A percentile compares a stretch with the other conserved stretches of the same genome.
phyloP scores from a whole-genome alignment of 2,797 vertebrate species.

The Myotis daubentonii region DNA sequence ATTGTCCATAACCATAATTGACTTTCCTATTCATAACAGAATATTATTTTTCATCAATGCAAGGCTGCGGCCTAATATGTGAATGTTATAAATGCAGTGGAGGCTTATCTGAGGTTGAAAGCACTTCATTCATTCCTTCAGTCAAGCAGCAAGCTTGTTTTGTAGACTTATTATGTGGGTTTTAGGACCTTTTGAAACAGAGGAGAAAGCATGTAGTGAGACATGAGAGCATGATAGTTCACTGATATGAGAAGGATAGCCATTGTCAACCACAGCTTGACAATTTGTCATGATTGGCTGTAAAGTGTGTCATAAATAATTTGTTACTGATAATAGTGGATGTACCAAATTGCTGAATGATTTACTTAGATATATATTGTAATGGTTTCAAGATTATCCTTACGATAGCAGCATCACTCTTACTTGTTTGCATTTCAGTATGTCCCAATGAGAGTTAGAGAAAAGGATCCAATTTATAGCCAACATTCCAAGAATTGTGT shows the following conservation, averaged over 20 bases:
- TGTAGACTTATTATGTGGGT: neutral
- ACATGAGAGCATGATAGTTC: neutral
- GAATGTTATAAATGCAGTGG: conserved; percentile 44
- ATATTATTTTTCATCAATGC: conserved; percentile 66
- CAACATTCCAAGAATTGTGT: neutral
- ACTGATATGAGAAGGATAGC: neutral
- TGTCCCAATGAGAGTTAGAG: conserved; percentile 43
- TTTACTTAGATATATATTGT: conserved; percentile 50
- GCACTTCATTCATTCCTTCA: conserved; percentile 40
- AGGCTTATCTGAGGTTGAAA: conserved; percentile 46
- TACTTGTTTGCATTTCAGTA: conserved; percentile 24
- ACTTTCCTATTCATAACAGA: conserved; percentile 68
- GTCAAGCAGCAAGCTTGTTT: conserved; percentile 25
- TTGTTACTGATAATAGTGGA: conserved; percentile 40
- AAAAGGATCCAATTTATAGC: neutral
- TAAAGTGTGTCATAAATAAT: neutral
- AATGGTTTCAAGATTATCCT: conserved; percentile 53
- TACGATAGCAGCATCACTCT: neutral
- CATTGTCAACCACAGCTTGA: conserved; percentile 5
- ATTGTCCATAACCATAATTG: conserved; percentile 68
- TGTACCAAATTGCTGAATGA: neutral
- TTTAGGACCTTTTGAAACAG: conserved; percentile 1
- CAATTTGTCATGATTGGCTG: neutral
- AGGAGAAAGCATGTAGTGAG: neutral
- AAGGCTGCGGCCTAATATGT: conserved; percentile 10